Base-by-base conservation (phyloP, 2,888 invertebrate species). In the Lysandra bellargus region DNA sequence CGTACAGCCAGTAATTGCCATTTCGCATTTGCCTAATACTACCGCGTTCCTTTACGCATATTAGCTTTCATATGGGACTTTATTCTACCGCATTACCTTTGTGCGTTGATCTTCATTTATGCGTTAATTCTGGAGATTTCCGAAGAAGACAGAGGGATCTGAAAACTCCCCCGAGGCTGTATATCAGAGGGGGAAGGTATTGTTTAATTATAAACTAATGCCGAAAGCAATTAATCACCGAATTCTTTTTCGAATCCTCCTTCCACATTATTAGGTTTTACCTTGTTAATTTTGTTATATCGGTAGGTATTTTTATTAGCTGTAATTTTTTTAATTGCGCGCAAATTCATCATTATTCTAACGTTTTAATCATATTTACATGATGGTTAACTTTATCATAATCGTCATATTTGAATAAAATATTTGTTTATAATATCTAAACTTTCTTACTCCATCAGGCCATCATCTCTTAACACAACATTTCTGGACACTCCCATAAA, bases 151-250 rank as follows among this genome's bases (percentile, higher is more conserved):
- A 69, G 69, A 69, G 69, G 69, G 69, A 69, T 33, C 64, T 69
- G 30, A 69, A 80, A 79, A 80, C 81, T 82, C 80, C 78, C 82
- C 74, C 77, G 80, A 53, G 78, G 87, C 84, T 86, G 83, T 84
- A 88, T 91, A 92, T 91, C 84, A 85, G 84, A 87, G 90, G 89
- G 92, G 92, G 91, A 91, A 90, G 91, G 90, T 91, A 91, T 88
- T 87, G 90, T 90, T 93, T 93, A 94, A 94, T 94, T 94, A 91
- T 93, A 90, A 92, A 94, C 92, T 94, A 94, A 94, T 93, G 90
- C 90, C 87, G 33, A 88, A 88, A 89, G 88, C 94, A 90, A 94
- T 94, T 94, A 93, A 94, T 94, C 93, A 94, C 92, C 14, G 4
- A 33, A 74, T 80, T 23, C 75, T 75, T 44, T 75, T 44, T 75